Conservation (phyloP, 2,113 vertebrate species). For the Sminthopsis crassicaudata region DNA sequence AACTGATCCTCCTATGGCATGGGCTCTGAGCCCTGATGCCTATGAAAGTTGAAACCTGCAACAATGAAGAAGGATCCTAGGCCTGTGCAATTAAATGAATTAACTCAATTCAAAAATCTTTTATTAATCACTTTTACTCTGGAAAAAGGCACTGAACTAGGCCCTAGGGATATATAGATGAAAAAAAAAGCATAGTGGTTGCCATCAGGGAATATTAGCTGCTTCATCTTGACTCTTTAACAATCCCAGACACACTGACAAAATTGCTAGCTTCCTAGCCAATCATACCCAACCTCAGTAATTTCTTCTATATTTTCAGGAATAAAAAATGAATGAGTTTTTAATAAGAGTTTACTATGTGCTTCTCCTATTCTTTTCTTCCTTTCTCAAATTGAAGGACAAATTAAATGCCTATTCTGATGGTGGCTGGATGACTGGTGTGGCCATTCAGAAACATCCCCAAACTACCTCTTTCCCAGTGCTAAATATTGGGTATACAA, state of each 20-base stretch:
- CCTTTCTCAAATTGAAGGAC: conserved; percentile 6
- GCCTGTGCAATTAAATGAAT: not conserved
- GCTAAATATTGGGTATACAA: not conserved
- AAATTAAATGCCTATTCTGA: conserved; percentile 1
- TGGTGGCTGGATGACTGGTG: not conserved
- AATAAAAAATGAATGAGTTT: not conserved
- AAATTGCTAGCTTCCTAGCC: not conserved
- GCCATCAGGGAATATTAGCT: not conserved
- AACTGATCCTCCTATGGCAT: not conserved
- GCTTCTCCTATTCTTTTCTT: not conserved
- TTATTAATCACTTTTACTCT: too few relatives aligned
- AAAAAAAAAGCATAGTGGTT: not conserved
- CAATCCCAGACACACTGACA: not conserved
- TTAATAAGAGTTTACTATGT: not conserved
- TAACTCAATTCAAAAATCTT: too few relatives aligned
- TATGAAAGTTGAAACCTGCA: not conserved
- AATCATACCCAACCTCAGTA: not conserved
- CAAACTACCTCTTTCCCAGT: conserved; percentile 27
- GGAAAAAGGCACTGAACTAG: not conserved
- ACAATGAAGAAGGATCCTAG: not conserved
- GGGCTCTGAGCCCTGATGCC: not conserved
- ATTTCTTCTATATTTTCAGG: not conserved
- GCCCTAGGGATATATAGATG: not conserved
- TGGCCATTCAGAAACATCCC: conserved; percentile 43
- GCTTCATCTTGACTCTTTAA: not conserved